Conservation (phyloP, 1,140 invertebrate species). For the Drosophila lowei region DNA sequence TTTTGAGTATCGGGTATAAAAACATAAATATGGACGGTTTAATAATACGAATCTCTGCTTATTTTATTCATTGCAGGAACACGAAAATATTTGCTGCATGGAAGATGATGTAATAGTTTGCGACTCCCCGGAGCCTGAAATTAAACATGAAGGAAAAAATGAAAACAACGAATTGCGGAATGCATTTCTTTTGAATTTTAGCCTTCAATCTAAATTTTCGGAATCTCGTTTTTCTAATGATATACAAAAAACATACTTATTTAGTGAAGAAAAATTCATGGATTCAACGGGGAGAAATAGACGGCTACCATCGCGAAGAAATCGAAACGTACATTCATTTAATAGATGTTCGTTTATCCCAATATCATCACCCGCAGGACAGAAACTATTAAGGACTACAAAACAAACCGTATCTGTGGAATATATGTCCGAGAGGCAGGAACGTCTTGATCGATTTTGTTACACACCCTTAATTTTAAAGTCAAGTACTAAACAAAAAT, state of each 20-base stretch:
- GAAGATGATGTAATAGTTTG: conserved; percentile 82
- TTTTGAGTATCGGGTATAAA: too few relatives aligned
- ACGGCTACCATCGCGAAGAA: conserved; percentile 83
- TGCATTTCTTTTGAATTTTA: conserved; percentile 78
- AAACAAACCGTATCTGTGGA: conserved; percentile 84
- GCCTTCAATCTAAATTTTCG: conserved; percentile 57
- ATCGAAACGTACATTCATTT: conserved; percentile 83
- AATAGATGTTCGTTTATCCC: conserved; percentile 84
- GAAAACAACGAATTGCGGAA: conserved; percentile 71
- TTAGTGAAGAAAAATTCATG: conserved; percentile 49
- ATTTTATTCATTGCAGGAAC: conserved; percentile 82
- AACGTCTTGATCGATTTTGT: conserved; percentile 84
- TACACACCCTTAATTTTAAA: conserved; percentile 83
- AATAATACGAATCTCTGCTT: not conserved
- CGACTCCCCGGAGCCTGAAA: conserved; percentile 71
- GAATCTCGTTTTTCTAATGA: conserved; percentile 40
- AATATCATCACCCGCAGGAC: conserved; percentile 85
- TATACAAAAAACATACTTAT: conserved; percentile 53
- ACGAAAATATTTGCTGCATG: conserved; percentile 84
- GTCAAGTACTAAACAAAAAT: conserved; percentile 82
- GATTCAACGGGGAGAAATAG: conserved; percentile 59
- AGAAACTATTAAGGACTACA: conserved; percentile 84
- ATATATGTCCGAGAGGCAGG: conserved; percentile 84
- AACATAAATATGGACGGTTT: not conserved
- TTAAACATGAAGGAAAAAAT: conserved; percentile 47